Evolutionary conservation across 2,113 vertebrate genomes (phyloP).

Genomic region (Antechinus stuartii): DNA sequence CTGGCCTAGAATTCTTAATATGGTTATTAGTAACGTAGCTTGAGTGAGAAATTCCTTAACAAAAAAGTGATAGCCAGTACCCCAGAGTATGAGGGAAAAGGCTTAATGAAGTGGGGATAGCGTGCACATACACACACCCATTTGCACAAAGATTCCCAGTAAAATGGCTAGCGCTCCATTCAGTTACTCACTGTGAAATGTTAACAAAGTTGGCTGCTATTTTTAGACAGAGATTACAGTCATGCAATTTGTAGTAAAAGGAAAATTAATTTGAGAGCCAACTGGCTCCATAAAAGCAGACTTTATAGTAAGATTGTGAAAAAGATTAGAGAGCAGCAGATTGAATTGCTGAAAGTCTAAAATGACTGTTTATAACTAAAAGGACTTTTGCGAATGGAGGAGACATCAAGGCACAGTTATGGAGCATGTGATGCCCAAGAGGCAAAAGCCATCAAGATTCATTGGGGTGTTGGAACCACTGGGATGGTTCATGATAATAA

Average conservation of each 20-base stretch:
- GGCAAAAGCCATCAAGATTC: not conserved
- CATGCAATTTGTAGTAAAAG: constrained; percentile 4
- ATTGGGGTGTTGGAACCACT: not conserved
- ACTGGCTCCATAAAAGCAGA: not conserved
- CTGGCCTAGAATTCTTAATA: not conserved
- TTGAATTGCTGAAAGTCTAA: not conserved
- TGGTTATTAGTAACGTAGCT: not conserved
- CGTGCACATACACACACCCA: not conserved
- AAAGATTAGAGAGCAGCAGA: not conserved
- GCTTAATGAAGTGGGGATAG: not conserved
- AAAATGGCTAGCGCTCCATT: not conserved
- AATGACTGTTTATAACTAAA: not conserved
- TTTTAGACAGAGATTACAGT: constrained; percentile 2
- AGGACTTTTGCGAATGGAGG: not conserved
- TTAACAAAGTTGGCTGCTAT: constrained; percentile 7
- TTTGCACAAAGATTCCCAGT: not conserved
- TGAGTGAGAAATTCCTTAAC: not conserved
- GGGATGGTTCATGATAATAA: not conserved
- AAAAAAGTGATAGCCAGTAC: not conserved
- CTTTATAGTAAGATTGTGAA: constrained; percentile 1
- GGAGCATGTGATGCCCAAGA: not conserved
- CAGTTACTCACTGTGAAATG: not conserved
- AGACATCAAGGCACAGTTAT: not conserved
- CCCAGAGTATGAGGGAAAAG: not conserved
- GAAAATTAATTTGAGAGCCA: constrained; percentile 7